phyloP scores from a whole-genome alignment of 2,888 invertebrate species.

The Metopia argyrocephala region DNA sequence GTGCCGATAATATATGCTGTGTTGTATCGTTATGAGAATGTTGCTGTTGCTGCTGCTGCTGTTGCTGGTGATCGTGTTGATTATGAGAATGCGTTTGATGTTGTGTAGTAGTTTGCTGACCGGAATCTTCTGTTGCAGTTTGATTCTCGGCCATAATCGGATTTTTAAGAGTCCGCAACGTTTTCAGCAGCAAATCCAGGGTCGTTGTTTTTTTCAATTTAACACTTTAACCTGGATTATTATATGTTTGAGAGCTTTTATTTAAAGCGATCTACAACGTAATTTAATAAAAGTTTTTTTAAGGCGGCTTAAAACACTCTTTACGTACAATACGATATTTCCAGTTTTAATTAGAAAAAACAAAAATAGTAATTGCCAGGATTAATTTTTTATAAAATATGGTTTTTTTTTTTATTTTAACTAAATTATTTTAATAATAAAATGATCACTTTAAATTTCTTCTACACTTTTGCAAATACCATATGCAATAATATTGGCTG shows the following conservation, averaged over 20 bases:
- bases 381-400: not conserved
- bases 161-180: slow-evolving; percentile 76
- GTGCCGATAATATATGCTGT: slow-evolving; percentile 60
- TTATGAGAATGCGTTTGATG: slow-evolving; percentile 69
- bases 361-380: not conserved
- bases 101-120: slow-evolving; percentile 75
- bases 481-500: not conserved
- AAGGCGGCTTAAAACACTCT: too few species aligned
- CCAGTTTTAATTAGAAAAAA: not conserved
- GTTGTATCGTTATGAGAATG: slow-evolving; percentile 66
- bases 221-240: slow-evolving; percentile 35
- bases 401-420: not conserved
- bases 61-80: slow-evolving; percentile 66
- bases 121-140: slow-evolving; percentile 78
- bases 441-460: not conserved
- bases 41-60: slow-evolving; percentile 68
- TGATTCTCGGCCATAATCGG: slow-evolving; percentile 78
- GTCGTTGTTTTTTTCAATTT: slow-evolving; percentile 69
- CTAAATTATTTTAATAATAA: not conserved
- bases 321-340: not conserved
- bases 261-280: not conserved
- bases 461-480: not conserved
- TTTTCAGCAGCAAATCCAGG: slow-evolving; percentile 77
- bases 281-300: not conserved
- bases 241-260: not conserved